Evolutionary conservation across 1,140 invertebrate genomes (phyloP).

Genomic region (Bombus vancouverensis): DNA sequence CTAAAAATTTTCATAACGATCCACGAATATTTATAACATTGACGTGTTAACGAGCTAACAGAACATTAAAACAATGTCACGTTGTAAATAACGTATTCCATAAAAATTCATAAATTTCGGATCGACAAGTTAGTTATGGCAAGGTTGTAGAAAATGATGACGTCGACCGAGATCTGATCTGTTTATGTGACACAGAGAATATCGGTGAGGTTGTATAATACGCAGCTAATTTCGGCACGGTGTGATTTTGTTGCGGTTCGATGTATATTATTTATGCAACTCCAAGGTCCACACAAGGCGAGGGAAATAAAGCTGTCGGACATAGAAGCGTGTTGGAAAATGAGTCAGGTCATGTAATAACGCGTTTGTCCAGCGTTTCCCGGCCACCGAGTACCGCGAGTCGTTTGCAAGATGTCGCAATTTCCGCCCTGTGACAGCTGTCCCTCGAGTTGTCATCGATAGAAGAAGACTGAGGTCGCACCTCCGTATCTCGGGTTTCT

Average conservation of each 20-base stretch:
- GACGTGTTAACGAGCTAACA: too few relatives aligned
- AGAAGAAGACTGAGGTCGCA: constrained; percentile 57
- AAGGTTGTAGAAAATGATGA: not conserved
- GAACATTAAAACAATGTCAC: not conserved
- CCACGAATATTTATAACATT: not conserved
- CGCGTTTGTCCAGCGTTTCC: constrained; percentile 3
- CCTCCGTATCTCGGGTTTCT: constrained; percentile 44
- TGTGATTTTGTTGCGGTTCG: not conserved
- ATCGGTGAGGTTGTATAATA: not conserved
- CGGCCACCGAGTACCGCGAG: constrained; percentile 29
- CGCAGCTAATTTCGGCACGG: not conserved
- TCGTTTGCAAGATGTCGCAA: constrained; percentile 68
- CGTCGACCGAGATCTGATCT: not conserved
- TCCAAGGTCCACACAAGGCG: not conserved
- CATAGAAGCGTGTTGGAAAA: constrained; percentile 34
- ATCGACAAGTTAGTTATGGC: not conserved
- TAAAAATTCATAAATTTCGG: not conserved
- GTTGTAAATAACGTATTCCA: not conserved
- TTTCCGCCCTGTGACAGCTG: constrained; percentile 67
- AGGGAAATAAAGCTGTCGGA: not conserved
- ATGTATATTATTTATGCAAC: not conserved
- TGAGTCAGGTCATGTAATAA: constrained; percentile 55
- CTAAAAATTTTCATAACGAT: not conserved
- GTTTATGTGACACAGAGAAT: not conserved
- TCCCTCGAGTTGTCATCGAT: constrained; percentile 55